A percentile compares a stretch with the other conserved stretches of the same genome.
phyloP scores from a whole-genome alignment of 2,888 invertebrate genomes.

The Andrena bucephala region DNA sequence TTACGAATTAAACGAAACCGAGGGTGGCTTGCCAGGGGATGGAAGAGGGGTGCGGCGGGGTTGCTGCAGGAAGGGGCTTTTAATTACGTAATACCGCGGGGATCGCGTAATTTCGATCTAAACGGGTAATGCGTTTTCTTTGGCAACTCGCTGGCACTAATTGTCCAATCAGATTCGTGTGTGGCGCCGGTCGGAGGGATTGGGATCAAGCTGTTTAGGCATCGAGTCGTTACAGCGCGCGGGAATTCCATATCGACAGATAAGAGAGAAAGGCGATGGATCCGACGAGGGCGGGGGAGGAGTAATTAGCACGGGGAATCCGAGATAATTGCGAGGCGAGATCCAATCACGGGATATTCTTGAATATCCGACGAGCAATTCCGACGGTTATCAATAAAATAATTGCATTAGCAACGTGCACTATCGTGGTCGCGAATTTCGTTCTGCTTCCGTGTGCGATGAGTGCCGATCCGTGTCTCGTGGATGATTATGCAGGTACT shows the following conservation, averaged over 20 bases:
- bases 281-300: background rate
- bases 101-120: constrained; percentile 1
- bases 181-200: background rate
- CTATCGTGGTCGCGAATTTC: constrained; percentile 21
- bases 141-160: constrained; percentile 13
- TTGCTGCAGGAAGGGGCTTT: too few species aligned
- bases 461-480: background rate
- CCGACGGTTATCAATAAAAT: constrained; percentile 27
- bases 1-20: too few species aligned
- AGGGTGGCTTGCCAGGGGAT: too few species aligned
- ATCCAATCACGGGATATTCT: background rate
- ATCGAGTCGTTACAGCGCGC: constrained; percentile 45
- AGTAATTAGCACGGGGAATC: constrained; percentile 39
- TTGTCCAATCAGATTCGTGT: constrained; percentile 37
- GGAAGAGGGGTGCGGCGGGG: too few species aligned
- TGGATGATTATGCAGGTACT: constrained; percentile 8
- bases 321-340: constrained; percentile 26
- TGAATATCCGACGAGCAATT: constrained; percentile 27
- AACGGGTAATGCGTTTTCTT: constrained; percentile 37
- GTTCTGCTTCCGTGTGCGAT: background rate
- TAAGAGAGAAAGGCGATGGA: constrained; percentile 27
- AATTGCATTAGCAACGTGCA: constrained; percentile 4
- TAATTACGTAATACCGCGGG: too few species aligned
- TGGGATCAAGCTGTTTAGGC: constrained; percentile 5
- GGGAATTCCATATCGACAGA: constrained; percentile 40